These are phyloP conservation scores for Hypselothyrea guttata DNA, from an alignment of 2,888 invertebrate species.

Conservation along the genomic window DNA sequence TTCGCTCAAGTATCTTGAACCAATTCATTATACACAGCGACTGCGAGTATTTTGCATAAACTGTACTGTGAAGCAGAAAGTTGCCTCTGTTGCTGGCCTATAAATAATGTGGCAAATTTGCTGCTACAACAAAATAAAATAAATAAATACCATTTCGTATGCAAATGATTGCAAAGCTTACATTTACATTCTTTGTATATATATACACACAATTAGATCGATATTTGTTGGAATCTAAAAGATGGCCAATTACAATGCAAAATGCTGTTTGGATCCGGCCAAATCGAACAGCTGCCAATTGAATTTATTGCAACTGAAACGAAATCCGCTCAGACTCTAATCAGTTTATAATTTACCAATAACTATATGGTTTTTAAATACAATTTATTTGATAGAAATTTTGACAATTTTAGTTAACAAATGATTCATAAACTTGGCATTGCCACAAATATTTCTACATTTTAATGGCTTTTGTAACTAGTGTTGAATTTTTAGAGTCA, in stretches of 20 bases:
- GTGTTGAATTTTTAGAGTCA: too few species aligned
- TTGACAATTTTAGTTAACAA: too few species aligned
- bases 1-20: neutral
- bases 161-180: constrained; percentile 52
- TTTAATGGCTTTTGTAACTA: too few species aligned
- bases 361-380: too few species aligned
- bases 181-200: constrained; percentile 8
- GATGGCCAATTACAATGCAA: constrained; percentile 35
- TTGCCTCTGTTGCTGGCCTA: constrained; percentile 51
- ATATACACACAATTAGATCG: constrained; percentile 49
- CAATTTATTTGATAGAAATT: too few species aligned
- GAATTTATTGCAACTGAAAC: constrained; percentile 35
- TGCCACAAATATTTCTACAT: too few species aligned
- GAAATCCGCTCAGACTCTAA: constrained; percentile 34
- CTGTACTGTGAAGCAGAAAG: constrained; percentile 18
- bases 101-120: constrained; percentile 70
- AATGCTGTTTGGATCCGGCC: constrained; percentile 14
- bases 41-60: constrained; percentile 52
- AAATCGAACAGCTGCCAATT: constrained; percentile 23
- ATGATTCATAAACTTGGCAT: too few species aligned
- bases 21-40: too few species aligned
- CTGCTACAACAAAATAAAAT: constrained; percentile 35
- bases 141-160: constrained; percentile 69
- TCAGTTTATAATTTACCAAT: too few species aligned
- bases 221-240: constrained; percentile 9